Evolutionary conservation across 2,113 vertebrate species (phyloP).

Genomic region (Pristiophorus japonicus): DNA sequence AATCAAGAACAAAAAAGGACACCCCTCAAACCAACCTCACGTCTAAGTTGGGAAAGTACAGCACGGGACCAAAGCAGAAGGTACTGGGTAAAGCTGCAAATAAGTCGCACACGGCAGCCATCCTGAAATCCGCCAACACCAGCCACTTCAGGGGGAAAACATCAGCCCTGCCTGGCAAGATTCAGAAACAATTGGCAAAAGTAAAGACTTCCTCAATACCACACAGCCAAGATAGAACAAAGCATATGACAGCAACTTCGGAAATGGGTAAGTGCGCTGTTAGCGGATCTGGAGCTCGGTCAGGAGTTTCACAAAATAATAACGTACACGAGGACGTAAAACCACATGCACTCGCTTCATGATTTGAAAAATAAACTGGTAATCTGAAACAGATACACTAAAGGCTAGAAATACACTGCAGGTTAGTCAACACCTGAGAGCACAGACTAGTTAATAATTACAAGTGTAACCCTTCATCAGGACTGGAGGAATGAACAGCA

Average conservation of each 20-base stretch:
- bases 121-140: conserved; percentile 50
- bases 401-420: neutral
- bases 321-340: neutral
- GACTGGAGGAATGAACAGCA: neutral
- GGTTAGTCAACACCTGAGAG: neutral
- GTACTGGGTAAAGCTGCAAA: conserved; percentile 63
- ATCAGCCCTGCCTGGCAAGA: conserved; percentile 52
- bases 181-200: conserved; percentile 68
- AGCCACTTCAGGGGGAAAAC: conserved; percentile 67
- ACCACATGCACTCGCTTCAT: neutral
- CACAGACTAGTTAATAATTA: neutral
- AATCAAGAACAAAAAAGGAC: conserved; percentile 62
- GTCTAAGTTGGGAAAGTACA: conserved; percentile 61
- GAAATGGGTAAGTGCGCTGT: neutral
- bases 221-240: conserved; percentile 43
- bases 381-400: neutral
- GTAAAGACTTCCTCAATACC: conserved; percentile 58
- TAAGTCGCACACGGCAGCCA: conserved; percentile 14
- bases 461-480: neutral
- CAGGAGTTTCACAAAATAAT: neutral
- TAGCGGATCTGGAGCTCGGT: too few species aligned
- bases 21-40: conserved; percentile 55
- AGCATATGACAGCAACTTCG: conserved; percentile 2
- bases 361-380: neutral
- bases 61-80: conserved; percentile 75